Evolutionary conservation across 2,888 invertebrate genomes (phyloP).

Genomic region (Leptodirus hochenwartii): DNA sequence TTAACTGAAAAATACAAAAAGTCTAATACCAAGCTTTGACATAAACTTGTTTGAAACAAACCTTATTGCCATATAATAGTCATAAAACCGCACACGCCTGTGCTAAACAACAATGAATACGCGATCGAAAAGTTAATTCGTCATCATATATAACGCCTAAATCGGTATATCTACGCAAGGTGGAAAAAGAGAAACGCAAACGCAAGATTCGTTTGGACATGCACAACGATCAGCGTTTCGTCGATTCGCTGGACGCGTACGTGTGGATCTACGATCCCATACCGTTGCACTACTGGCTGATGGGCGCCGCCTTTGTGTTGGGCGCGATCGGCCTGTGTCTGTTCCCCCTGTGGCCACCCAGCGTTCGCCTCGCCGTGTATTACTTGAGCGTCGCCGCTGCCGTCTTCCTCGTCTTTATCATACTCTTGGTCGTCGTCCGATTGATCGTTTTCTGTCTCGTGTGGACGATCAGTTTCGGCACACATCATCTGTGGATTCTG

Average conservation of each 20-base stretch:
- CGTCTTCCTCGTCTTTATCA: conserved; percentile 84
- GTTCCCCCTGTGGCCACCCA: conserved; percentile 98
- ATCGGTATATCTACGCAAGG: too few relatives aligned
- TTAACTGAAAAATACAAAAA: too few relatives aligned
- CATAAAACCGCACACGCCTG: too few relatives aligned
- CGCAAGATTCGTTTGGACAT: conserved; percentile 91
- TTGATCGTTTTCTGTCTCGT: conserved; percentile 81
- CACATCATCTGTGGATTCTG: conserved; percentile 91
- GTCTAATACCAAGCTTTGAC: too few relatives aligned
- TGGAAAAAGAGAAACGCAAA: conserved; percentile 50
- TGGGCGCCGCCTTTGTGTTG: conserved; percentile 74
- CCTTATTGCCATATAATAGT: too few relatives aligned
- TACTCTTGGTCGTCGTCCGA: conserved; percentile 76
- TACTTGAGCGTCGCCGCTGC: conserved; percentile 91
- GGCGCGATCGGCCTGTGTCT: conserved; percentile 91
- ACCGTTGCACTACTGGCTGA: conserved; percentile 84
- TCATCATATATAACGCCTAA: too few relatives aligned
- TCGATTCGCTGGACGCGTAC: conserved; percentile 87
- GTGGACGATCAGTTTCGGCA: conserved; percentile 74
- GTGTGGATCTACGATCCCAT: conserved; percentile 98
- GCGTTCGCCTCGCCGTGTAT: conserved; percentile 77
- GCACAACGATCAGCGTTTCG: conserved; percentile 88
- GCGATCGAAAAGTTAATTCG: too few relatives aligned
- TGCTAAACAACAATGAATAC: too few relatives aligned
- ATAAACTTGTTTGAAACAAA: too few relatives aligned